phyloP scores from a whole-genome alignment of 2,888 invertebrate genomes.

The Chalcis sispes region DNA sequence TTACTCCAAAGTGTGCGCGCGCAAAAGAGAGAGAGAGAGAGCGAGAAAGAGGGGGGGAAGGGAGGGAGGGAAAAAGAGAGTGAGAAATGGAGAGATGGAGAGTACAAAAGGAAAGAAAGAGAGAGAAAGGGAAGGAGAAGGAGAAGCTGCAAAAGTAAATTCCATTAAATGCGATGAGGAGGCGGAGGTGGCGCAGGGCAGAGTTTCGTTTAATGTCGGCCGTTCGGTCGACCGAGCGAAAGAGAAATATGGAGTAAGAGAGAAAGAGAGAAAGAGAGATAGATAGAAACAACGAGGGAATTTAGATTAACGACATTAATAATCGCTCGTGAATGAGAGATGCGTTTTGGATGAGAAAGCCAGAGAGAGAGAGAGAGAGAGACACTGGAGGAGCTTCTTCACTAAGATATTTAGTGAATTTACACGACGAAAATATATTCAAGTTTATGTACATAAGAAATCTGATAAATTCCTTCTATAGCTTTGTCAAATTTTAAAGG shows the following conservation, averaged over 20 bases:
- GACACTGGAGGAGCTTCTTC: too few relatives aligned
- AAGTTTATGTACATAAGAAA: too few relatives aligned
- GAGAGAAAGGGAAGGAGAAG: conserved; percentile 56
- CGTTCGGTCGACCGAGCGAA: conserved; percentile 14
- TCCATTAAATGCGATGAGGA: conserved; percentile 62
- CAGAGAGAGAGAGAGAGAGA: too few relatives aligned
- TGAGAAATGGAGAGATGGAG: conserved; percentile 61
- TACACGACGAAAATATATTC: too few relatives aligned
- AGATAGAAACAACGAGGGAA: conserved; percentile 47
- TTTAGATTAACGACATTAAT: conserved; percentile 60
- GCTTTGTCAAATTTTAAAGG: too few relatives aligned
- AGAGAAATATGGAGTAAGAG: conserved; percentile 5
- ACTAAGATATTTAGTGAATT: too few relatives aligned
- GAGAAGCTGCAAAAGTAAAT: conserved; percentile 70
- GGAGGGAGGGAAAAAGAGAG: conserved; percentile 48
- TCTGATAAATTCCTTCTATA: too few relatives aligned
- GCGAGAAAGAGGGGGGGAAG: conserved; percentile 56
- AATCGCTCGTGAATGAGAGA: conserved; percentile 46
- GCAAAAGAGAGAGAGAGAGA: too few relatives aligned
- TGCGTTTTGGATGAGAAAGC: too few relatives aligned
- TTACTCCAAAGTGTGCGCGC: too few relatives aligned
- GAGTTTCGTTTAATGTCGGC: conserved; percentile 67
- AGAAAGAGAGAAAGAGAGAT: too few relatives aligned
- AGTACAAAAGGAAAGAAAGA: conserved; percentile 68
- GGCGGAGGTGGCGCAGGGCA: conserved; percentile 58